These are phyloP conservation scores for Lasioglossum baleicum DNA, from an alignment of 1,140 invertebrate genomes.

Conservation along the genomic window DNA sequence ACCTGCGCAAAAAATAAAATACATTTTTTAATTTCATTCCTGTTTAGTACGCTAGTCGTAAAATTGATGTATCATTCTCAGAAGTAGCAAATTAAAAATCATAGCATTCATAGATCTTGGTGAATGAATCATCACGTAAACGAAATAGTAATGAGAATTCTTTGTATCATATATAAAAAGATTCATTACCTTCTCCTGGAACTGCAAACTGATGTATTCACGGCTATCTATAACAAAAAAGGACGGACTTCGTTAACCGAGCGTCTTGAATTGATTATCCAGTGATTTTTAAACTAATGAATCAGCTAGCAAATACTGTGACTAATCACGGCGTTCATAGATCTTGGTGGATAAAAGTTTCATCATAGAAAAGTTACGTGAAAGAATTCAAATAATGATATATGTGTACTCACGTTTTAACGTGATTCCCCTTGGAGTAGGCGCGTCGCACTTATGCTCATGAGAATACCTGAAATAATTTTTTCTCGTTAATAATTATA, in stretches of 20 bases:
- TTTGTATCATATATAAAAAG: neutral
- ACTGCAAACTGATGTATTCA: neutral
- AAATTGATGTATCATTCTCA: neutral
- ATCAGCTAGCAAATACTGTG: neutral
- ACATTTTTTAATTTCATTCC: neutral
- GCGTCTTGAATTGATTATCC: neutral
- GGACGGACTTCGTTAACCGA: neutral
- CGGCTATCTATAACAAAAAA: neutral
- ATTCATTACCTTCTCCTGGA: neutral
- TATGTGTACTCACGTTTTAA: neutral
- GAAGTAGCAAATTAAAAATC: slow-evolving; percentile 66
- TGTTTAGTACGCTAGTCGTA: neutral
- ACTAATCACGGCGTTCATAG: slow-evolving; percentile 61
- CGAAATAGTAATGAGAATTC: neutral
- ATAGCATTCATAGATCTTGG: slow-evolving; percentile 65
- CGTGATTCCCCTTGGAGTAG: no score
- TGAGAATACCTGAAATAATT: neutral
- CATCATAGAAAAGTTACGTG: slow-evolving; percentile 9
- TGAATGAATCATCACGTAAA: slow-evolving; percentile 53
- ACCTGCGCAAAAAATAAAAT: neutral
- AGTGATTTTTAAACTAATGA: neutral
- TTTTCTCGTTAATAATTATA: slow-evolving; percentile 1
- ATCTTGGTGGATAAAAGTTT: slow-evolving; percentile 60
- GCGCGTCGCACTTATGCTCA: no score
- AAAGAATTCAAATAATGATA: slow-evolving; percentile 41